phyloP scores from a whole-genome alignment of 1,140 invertebrate genomes.

The Eciton burchellii region DNA sequence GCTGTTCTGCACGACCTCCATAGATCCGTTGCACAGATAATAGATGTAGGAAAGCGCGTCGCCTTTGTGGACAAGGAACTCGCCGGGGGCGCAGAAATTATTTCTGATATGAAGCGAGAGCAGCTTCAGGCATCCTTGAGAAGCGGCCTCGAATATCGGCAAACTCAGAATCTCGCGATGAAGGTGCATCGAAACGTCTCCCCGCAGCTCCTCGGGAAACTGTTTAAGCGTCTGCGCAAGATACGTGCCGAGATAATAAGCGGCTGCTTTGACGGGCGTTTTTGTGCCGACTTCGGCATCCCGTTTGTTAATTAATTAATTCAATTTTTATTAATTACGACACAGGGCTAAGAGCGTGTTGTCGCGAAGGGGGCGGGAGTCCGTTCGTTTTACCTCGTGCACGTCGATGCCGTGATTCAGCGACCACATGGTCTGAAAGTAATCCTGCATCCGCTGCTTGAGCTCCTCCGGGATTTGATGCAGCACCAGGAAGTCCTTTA shows the following conservation, averaged over 20 bases:
- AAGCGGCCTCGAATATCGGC: constrained; percentile 97
- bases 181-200: constrained; percentile 97
- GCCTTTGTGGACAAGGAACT: constrained; percentile 98
- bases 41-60: constrained; percentile 98
- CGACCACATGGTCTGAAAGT: constrained; percentile 99
- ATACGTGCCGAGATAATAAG: constrained; percentile 1
- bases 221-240: constrained; percentile 94
- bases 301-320: neutral
- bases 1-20: constrained; percentile 99
- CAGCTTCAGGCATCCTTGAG: constrained; percentile 96
- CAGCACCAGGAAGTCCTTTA: constrained; percentile 98
- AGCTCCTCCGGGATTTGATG: constrained; percentile 98
- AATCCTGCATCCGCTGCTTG: constrained; percentile 98
- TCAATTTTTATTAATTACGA: neutral
- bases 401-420: constrained; percentile 99
- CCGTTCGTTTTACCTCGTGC: constrained; percentile 94
- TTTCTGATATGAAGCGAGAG: constrained; percentile 95
- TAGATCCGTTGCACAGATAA: constrained; percentile 98
- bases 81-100: constrained; percentile 98
- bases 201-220: constrained; percentile 97
- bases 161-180: constrained; percentile 97
- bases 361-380: too few relatives aligned
- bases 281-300: neutral
- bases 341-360: constrained; percentile 2
- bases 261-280: neutral